Conservation (phyloP, 2,888 invertebrate genomes). For the Aricia artaxerxes region DNA sequence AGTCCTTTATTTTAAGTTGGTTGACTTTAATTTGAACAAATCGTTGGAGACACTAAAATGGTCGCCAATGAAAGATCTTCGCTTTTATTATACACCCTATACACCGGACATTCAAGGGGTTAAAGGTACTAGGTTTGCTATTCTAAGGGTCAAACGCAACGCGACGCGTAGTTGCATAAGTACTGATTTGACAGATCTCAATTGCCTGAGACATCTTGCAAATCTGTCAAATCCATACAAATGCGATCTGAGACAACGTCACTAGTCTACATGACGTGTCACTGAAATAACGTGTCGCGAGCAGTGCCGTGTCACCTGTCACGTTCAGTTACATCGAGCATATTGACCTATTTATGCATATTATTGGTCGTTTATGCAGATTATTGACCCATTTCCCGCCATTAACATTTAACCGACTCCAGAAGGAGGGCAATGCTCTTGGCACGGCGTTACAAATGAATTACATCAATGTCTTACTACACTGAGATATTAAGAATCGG, state of each 20-base stretch:
- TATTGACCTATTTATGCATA: background rate
- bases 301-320: background rate
- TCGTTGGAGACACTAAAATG: too few species aligned
- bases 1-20: too few species aligned
- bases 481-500: background rate
- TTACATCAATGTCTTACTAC: background rate
- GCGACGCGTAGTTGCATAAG: too few species aligned
- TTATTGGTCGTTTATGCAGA: constrained; percentile 1
- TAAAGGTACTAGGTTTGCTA: too few species aligned
- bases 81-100: too few species aligned
- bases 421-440: constrained; percentile 7
- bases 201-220: too few species aligned
- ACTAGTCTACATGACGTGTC: background rate
- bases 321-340: background rate
- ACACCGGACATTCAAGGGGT: too few species aligned
- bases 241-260: background rate
- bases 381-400: constrained; percentile 11
- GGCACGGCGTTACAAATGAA: background rate
- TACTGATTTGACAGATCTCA: too few species aligned
- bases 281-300: background rate
- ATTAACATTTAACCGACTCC: constrained; percentile 2
- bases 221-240: too few species aligned
- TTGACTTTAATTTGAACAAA: too few species aligned
- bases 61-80: too few species aligned
- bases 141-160: too few species aligned